Conservation (phyloP, 2,113 vertebrate species). For the Malurus cyaneus region DNA sequence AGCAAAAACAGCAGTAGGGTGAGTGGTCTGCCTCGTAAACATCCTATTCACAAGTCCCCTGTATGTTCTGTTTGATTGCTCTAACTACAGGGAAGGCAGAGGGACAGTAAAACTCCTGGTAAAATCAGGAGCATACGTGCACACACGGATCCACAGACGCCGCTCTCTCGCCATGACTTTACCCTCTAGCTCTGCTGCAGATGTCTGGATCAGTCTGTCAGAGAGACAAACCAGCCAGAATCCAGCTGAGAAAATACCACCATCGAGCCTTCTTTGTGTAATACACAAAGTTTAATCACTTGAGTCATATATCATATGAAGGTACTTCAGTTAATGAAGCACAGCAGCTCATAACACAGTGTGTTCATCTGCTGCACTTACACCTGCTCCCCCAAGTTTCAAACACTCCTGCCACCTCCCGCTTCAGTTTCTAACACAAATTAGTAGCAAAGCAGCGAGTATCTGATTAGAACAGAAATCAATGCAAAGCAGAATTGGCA, state of each 20-base stretch:
- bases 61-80: background rate
- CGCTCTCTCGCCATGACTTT: rapidly evolving
- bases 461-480: background rate
- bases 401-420: background rate
- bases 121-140: background rate
- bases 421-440: background rate
- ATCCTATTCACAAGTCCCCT: background rate
- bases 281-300: background rate
- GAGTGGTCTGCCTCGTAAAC: background rate
- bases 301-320: background rate
- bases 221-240: background rate
- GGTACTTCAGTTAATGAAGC: constrained; percentile 17
- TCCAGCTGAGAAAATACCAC: background rate
- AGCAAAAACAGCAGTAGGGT: background rate
- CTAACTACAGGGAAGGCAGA: background rate
- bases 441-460: background rate
- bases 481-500: background rate
- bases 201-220: background rate
- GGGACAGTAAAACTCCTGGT: background rate
- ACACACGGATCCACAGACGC: rapidly evolving
- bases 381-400: background rate
- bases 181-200: background rate
- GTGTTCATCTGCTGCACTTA: background rate
- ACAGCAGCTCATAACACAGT: background rate
- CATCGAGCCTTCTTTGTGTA: background rate